phyloP scores from a whole-genome alignment of 2,797 vertebrate species.

The Pipistrellus kuhlii region DNA sequence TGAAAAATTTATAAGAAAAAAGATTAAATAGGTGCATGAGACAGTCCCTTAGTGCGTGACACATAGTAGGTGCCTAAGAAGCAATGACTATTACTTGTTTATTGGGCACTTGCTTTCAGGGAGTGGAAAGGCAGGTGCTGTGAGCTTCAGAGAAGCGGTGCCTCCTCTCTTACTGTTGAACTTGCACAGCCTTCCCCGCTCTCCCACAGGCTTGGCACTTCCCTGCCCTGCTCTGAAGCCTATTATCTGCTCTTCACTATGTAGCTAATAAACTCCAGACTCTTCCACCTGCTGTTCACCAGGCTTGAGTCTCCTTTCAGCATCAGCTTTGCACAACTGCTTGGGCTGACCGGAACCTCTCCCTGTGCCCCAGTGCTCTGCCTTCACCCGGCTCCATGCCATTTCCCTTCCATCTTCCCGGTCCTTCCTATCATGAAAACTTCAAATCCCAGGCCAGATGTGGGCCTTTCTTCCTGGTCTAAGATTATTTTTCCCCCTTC shows the following conservation, averaged over 20 bases:
- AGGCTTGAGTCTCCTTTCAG: neutral
- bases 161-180: neutral
- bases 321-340: neutral
- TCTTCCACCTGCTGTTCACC: neutral
- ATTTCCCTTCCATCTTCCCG: neutral
- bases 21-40: neutral
- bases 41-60: neutral
- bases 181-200: accelerated
- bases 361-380: neutral
- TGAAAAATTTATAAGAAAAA: too few relatives aligned
- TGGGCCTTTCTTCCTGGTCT: neutral
- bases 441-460: neutral
- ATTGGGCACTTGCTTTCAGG: neutral
- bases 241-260: neutral
- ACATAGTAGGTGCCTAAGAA: neutral
- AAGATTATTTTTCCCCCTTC: neutral
- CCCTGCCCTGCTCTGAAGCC: neutral
- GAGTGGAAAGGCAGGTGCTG: neutral
- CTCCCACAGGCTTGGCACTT: neutral
- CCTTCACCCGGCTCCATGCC: neutral
- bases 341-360: neutral
- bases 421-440: neutral
- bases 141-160: neutral
- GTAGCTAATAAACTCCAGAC: neutral
- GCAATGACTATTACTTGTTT: neutral